Evolutionary conservation across 2,113 vertebrate species (phyloP), one percentile per base, ranked within the genome.

Genomic region (Chloroceryle aenea): DNA sequence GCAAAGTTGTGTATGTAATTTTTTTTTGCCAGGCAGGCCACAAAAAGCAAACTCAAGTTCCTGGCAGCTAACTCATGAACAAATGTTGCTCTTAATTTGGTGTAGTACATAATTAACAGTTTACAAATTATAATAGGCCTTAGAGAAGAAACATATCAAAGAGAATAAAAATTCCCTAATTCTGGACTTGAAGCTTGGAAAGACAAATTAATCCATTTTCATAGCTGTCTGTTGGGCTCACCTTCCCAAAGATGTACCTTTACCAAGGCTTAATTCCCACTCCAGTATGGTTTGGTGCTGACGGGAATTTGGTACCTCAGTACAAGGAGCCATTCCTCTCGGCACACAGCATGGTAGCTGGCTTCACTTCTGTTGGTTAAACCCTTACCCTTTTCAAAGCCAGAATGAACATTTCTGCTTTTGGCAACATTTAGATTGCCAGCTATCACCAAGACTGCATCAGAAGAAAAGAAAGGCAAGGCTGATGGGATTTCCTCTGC

Each of bases 41-140:
- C 40, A 62, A 53, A 80, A 91, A 92, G 32, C 63, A 82, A 89
- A 85, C 34, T 58, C 15, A 53, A 59, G 59, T 74, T 91, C 26
- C 63, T 87, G 87, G 89, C 66, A 85, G 71, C 19, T 82, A 96
- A 85, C 87, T 91, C 34, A 38, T 40, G 87, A 94, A 72, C 69
- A 93, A 92, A 63, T 62, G 52, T 89, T 92, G 43, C 64, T 72
- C 40, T 43, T 91, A 84, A 84, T 92, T 93, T 91, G 45, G 17
- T 61, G 10, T 36, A 82, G 81, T 58, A 73, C 18, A 73, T 94
- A 93, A 95, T 87, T 50, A 87, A 58, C 45, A 53, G 67, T 73
- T 94, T 89, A 73, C 74, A 87, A 75, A 76, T 69, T 75, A 76
- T 91, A 93, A 88, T 56, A 64, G 36, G 19, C 52, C 47, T 75